Base-by-base conservation (phyloP, 1,140 invertebrate genomes). In the Cyrtorhinus lividipennis region DNA sequence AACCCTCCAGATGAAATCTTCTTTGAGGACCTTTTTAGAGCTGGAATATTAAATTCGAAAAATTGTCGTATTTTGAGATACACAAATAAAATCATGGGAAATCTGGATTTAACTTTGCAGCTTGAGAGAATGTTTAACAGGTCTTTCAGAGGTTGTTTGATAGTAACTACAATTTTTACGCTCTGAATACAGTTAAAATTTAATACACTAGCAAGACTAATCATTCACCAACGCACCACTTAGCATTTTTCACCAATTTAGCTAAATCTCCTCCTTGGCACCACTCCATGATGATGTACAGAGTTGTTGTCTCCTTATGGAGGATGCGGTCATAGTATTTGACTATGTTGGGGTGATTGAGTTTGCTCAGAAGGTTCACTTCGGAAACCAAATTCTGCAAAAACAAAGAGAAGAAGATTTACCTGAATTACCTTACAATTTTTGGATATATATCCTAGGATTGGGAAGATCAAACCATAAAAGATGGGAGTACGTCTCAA, bases 291-390 rank as follows among this genome's bases (percentile, higher is more conserved):
- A 88, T 84, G 67, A 90, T 88, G 69, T 85, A 83, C 20, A 88
- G 74, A 63, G 86, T 84, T 71, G 84, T 84, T 62, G 83, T 79
- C 66, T 85, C 83, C 44, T 60, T 62, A 18, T 66, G 64, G 59
- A 88, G 80, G 71, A 89, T 86, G 18, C 85, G 85, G 56, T 83
- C 80, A 67, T 86, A 74, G 70, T 88, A 88, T 65, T 81, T 78
- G 57, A 90, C 86, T 25, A 90, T 82, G 74, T 90, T 87, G 0
- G 83, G 82, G 76, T 90, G 87, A 69, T 87, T 80, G 26, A 90
- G 72, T 78, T 85, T 80, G 75, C 86, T 74, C 15, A 77, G 69
- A 56, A 74, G 57, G 63, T 71, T 71, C 0, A 72, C 71, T 66
- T 72, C 71, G n/a, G 68, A 67, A 5, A 70, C 67, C 24, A 72